Conservation (phyloP, 2,888 invertebrate genomes). For the Autographa pulchrina region DNA sequence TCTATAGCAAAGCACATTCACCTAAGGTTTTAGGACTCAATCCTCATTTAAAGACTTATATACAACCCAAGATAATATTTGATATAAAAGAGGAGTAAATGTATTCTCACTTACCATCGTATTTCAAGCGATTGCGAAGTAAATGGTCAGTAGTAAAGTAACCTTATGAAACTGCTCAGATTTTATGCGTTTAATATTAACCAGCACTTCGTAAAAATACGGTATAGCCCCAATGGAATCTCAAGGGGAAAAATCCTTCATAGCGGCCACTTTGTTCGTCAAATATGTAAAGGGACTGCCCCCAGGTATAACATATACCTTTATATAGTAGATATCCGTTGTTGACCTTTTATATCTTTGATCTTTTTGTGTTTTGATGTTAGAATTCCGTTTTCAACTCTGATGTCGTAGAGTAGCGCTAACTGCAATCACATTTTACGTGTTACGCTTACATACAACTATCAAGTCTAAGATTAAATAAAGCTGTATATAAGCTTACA, state of each 20-base stretch:
- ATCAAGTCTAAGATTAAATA: background rate
- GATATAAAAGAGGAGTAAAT: background rate
- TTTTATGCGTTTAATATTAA: constrained; percentile 43
- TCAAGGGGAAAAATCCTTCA: constrained; percentile 31
- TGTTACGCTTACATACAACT: too few species aligned
- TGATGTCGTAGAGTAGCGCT: background rate
- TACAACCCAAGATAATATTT: too few species aligned
- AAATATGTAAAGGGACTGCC: constrained; percentile 37
- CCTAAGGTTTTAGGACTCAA: too few species aligned
- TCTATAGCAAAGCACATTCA: too few species aligned
- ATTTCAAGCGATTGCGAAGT: constrained; percentile 15
- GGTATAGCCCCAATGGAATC: constrained; percentile 32
- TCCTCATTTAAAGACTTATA: too few species aligned
- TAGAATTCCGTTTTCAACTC: constrained; percentile 5
- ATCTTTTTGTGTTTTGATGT: constrained; percentile 24
- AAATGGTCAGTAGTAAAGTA: constrained; percentile 19
- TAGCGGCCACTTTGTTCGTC: constrained; percentile 32
- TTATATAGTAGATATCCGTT: constrained; percentile 27
- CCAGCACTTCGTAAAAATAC: constrained; percentile 44
- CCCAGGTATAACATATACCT: constrained; percentile 14
- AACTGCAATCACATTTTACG: background rate
- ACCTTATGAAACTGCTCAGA: constrained; percentile 11
- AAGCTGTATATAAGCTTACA: background rate
- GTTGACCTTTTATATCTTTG: constrained; percentile 15
- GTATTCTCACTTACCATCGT: background rate